A percentile compares a stretch with the other conserved stretches of the same genome.
Evolutionary conservation across 2,888 invertebrate species (phyloP).

Genomic region (Volucella zonaria): DNA sequence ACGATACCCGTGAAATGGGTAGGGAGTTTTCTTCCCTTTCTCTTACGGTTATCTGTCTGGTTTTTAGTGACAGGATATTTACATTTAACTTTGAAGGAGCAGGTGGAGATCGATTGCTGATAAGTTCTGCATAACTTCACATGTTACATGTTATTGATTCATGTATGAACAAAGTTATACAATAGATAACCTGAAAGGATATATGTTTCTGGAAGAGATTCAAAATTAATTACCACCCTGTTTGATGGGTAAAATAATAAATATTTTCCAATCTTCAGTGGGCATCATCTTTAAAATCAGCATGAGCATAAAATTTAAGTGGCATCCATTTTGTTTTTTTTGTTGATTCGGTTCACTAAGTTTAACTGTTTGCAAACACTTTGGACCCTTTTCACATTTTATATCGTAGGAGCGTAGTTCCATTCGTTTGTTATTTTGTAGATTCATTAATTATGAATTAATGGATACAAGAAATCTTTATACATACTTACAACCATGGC

Average conservation of each 20-base stretch:
- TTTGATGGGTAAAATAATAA: slow-evolving; percentile 26
- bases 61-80: slow-evolving; percentile 1
- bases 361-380: slow-evolving; percentile 26
- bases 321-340: slow-evolving; percentile 44
- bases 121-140: background rate
- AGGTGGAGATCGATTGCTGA: slow-evolving; percentile 1
- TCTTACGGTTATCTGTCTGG: background rate
- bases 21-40: background rate
- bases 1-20: background rate
- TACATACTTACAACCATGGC: slow-evolving; percentile 26
- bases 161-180: background rate
- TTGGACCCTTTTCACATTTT: slow-evolving; percentile 16
- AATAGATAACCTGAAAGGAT: too few species aligned
- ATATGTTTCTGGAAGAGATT: background rate
- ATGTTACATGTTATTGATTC: background rate
- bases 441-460: slow-evolving; percentile 53
- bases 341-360: slow-evolving; percentile 36
- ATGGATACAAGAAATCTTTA: slow-evolving; percentile 33
- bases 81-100: background rate
- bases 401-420: background rate
- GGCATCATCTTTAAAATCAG: slow-evolving; percentile 9
- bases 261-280: background rate
- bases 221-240: slow-evolving; percentile 46
- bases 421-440: slow-evolving; percentile 17
- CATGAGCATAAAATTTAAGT: slow-evolving; percentile 52